A percentile compares a stretch with the other conserved stretches of the same genome.
Evolutionary conservation across 2,888 invertebrate species (phyloP).

Genomic region (Criorhina ranunculi): DNA sequence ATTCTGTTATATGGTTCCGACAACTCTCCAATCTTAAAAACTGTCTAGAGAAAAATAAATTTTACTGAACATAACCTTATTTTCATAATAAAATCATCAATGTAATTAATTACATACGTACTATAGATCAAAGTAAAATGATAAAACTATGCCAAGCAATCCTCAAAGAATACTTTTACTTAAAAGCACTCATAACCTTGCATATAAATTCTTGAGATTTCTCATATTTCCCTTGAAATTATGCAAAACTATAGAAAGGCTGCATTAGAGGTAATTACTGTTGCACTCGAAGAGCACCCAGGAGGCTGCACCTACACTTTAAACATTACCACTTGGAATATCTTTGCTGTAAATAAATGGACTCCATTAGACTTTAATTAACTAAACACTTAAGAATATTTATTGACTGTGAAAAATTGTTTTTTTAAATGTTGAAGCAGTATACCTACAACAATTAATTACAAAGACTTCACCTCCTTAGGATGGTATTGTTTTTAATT

Average conservation of each 20-base stretch:
- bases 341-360: slow-evolving; percentile 7
- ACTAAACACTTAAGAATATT: slow-evolving; percentile 31
- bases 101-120: too few relatives aligned
- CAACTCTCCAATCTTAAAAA: too few relatives aligned
- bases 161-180: neutral
- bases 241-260: slow-evolving; percentile 4
- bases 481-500: neutral
- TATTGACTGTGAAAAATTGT: slow-evolving; percentile 10
- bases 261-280: slow-evolving; percentile 20
- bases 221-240: neutral
- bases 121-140: too few relatives aligned
- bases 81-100: too few relatives aligned
- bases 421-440: slow-evolving; percentile 7
- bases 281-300: neutral
- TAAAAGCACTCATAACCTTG: neutral
- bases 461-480: neutral
- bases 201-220: slow-evolving; percentile 15
- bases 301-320: slow-evolving; percentile 18
- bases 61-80: too few relatives aligned
- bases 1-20: too few relatives aligned
- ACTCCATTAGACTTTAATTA: slow-evolving; percentile 45
- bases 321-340: neutral
- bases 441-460: neutral
- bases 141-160: too few relatives aligned
- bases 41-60: too few relatives aligned